Percentiles rank a stretch among this genome's conserved stretches.
Conservation (phyloP, 2,888 invertebrate genomes). For the Amblyjoppa fuscipennis region DNA sequence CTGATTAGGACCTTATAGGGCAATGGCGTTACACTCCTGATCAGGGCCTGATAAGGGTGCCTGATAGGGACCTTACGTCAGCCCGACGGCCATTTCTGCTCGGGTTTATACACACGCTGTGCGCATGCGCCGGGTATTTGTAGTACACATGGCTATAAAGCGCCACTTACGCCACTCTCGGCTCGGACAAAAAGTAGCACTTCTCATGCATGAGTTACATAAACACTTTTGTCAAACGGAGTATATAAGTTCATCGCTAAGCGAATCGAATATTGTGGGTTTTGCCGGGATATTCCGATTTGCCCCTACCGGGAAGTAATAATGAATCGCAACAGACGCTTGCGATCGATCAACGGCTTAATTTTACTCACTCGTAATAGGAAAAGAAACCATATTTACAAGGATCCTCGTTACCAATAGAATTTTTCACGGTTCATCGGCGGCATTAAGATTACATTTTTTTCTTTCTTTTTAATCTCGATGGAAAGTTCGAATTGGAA, state of each 20-base stretch:
- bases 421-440: background rate
- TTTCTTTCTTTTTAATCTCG: background rate
- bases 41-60: too few species aligned
- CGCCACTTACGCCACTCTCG: too few species aligned
- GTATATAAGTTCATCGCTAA: background rate
- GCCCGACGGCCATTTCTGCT: too few species aligned
- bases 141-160: too few species aligned
- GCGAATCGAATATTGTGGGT: background rate
- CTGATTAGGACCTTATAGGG: too few species aligned
- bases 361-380: background rate
- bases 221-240: background rate
- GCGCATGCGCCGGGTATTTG: too few species aligned
- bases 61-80: too few species aligned
- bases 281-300: background rate
- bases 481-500: constrained; percentile 9
- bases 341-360: background rate
- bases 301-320: background rate
- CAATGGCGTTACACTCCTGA: too few species aligned
- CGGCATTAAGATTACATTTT: background rate
- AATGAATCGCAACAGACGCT: background rate
- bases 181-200: too few species aligned
- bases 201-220: too few species aligned
- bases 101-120: too few species aligned
- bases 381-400: constrained; percentile 4
- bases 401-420: background rate